Evolutionary conservation across 2,797 vertebrate species (phyloP), one percentile per base, ranked within the genome.

Genomic region (Oceanodroma leucorhoa): DNA sequence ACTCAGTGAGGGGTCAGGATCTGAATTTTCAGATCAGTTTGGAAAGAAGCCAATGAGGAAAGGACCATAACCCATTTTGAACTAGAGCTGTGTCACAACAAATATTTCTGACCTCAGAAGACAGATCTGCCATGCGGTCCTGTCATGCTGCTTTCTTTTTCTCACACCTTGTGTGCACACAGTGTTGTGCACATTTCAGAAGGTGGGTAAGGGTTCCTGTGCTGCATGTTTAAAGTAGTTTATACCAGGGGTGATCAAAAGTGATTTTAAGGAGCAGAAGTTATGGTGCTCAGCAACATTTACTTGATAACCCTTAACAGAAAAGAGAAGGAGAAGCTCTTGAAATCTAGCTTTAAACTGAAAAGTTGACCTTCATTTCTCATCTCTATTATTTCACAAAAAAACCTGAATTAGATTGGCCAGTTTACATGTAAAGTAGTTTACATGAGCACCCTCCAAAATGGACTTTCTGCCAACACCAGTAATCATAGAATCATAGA

Each of bases 101-200:
- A 65, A 21, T 43, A 17, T 29, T 70, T 76, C 50, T 72, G 50
- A 43, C n/a, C 4, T n/a, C 14, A 65, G 38, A 54, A 78, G 32
- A 29, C 14, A 60, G 60, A 80, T 21, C 10, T 73, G 11, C 9
- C 26, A 10, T 2, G 1, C 1, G 0, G 53, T 54, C n/a, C 27
- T 62, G 70, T 43, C 50, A 27, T 51, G 19, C 10, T 20, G 8
- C 5, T 41, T 66, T 61, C 5, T 72, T 70, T 75, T 36, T 77
- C 17, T 41, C 32, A 55, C 21, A 58, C 1, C 2, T 66, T 30
- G 1, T 65, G 8, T 36, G 5, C 12, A 21, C 29, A 53, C 23
- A 58, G 3, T 53, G 20, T 18, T 36, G 5, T 24, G 29, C 7
- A 50, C 16, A 45, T 45, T 75, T 80, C 48, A 80, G 53, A 66